phyloP scores from a whole-genome alignment of 2,113 vertebrate genomes.

The Steatornis caripensis region DNA sequence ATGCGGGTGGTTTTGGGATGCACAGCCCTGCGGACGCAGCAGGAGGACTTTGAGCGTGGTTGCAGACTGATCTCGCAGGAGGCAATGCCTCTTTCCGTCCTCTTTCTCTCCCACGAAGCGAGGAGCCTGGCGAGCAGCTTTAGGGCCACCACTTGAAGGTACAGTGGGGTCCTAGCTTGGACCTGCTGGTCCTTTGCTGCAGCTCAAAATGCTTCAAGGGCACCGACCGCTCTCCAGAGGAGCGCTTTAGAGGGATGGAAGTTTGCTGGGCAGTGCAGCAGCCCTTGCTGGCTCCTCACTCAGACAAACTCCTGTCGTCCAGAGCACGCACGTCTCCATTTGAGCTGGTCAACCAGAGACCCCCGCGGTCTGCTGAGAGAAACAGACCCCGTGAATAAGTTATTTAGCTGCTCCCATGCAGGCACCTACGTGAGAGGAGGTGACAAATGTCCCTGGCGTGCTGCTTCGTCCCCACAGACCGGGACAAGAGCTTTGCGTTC shows the following conservation, averaged over 20 bases:
- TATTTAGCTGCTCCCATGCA: neutral
- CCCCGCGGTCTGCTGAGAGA: neutral
- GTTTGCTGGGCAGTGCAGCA: neutral
- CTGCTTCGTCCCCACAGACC: neutral
- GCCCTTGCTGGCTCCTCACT: neutral
- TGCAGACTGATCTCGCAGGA: neutral
- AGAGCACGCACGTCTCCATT: neutral
- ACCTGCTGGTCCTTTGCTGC: neutral
- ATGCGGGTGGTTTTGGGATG: fast-evolving
- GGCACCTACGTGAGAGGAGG: neutral
- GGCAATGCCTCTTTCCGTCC: neutral
- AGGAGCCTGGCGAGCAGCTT: neutral
- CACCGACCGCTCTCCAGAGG: neutral
- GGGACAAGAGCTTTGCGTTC: neutral
- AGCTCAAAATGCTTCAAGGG: neutral
- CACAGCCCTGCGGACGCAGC: fast-evolving
- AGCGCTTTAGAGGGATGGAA: neutral
- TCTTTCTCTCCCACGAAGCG: neutral
- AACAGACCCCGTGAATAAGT: neutral
- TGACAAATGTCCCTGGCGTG: neutral
- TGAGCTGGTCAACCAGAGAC: neutral
- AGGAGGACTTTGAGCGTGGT: fast-evolving
- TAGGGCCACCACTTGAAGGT: neutral
- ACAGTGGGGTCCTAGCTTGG: neutral
- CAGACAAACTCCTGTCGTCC: neutral